These are phyloP conservation scores for Oreochromis aureus DNA, from an alignment of 2,113 vertebrate genomes.

Conservation along the genomic window DNA sequence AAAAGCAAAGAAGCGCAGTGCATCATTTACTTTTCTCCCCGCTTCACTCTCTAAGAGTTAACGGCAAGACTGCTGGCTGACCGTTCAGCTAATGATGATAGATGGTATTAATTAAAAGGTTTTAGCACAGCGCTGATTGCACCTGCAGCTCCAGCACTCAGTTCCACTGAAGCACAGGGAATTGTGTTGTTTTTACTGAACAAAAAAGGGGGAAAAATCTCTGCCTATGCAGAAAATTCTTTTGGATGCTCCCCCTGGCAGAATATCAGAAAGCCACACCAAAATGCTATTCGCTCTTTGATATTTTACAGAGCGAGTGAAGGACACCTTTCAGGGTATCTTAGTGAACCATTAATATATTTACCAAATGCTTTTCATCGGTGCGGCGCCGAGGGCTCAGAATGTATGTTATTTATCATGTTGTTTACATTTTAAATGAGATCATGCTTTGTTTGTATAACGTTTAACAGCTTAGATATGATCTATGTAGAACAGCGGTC, in stretches of 20 bases:
- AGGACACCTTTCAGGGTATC: not conserved
- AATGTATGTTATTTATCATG: not conserved
- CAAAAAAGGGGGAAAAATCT: not conserved
- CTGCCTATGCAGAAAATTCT: conserved; percentile 14
- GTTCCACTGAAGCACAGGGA: conserved; percentile 31
- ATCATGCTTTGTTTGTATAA: not conserved
- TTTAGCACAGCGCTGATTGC: conserved; percentile 70
- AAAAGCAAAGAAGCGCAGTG: conserved; percentile 16
- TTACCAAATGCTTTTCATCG: not conserved
- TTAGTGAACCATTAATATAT: not conserved
- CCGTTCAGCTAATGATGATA: conserved; percentile 77
- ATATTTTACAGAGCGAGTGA: not conserved
- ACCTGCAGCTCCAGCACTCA: conserved; percentile 57
- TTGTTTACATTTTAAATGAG: not conserved
- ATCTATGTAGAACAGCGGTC: not conserved
- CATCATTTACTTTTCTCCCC: conserved; percentile 51
- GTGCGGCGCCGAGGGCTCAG: not conserved
- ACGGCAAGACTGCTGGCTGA: conserved; percentile 60
- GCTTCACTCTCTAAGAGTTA: conserved; percentile 63
- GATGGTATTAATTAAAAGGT: conserved; percentile 76
- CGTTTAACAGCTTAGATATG: not conserved
- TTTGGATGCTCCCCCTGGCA: not conserved
- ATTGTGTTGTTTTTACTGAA: not conserved
- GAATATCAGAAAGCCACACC: conserved; percentile 24
- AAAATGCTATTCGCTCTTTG: conserved; percentile 3